A percentile compares a stretch with the other conserved stretches of the same genome.
These are phyloP conservation scores for Kryptopterus vitreolus DNA, from an alignment of 2,797 vertebrate species.

Conservation along the genomic window DNA sequence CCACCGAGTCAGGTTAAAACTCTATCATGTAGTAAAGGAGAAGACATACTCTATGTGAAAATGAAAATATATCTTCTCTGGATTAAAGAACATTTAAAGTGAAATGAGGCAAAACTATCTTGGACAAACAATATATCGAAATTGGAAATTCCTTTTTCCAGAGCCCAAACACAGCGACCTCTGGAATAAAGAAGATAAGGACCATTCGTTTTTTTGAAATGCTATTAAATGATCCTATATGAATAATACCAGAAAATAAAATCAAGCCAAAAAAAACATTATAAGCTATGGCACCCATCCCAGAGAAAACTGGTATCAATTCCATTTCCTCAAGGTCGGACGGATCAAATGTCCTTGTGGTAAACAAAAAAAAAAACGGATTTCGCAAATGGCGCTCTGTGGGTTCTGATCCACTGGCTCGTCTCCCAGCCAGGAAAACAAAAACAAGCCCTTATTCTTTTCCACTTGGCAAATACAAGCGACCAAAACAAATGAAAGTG, in stretches of 20 bases:
- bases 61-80: too few species aligned
- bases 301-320: conserved; percentile 10
- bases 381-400: conserved; percentile 21
- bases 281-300: neutral
- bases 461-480: neutral
- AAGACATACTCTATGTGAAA: too few species aligned
- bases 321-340: conserved; percentile 28
- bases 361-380: conserved; percentile 23
- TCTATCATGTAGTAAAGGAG: too few species aligned
- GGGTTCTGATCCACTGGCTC: conserved; percentile 27
- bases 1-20: too few species aligned
- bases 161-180: too few species aligned
- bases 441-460: neutral
- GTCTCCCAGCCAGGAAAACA: conserved; percentile 12
- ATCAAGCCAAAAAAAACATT: neutral
- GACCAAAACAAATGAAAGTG: conserved; percentile 3
- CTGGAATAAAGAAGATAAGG: too few species aligned
- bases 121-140: too few species aligned
- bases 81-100: too few species aligned
- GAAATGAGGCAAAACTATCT: too few species aligned
- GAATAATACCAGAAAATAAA: neutral
- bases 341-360: conserved; percentile 25
- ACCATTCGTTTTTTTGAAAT: too few species aligned
- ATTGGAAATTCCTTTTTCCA: too few species aligned
- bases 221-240: neutral